Base-by-base conservation (phyloP, 1,140 invertebrate genomes). In the Camponotus pennsylvanicus region DNA sequence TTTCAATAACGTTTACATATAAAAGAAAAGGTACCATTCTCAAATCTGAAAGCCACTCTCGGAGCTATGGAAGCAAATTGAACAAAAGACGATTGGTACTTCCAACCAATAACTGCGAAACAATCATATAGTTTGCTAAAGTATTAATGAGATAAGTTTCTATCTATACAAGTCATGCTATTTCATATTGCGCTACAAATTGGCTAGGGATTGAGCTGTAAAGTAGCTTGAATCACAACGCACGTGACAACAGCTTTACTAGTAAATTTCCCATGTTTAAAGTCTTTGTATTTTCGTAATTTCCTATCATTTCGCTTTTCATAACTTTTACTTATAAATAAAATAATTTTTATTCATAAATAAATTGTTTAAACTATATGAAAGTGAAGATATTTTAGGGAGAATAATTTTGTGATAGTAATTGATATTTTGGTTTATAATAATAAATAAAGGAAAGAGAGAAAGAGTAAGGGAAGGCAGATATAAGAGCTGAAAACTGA, bases 61-160 rank as follows among this genome's bases (percentile, higher is more conserved):
- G 6, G 34, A 34, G 1, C n/a, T 57, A 57, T 73, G 4, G 27
- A 4, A 40, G 21, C 6, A 49, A 42, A 8, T 13, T 3, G n/a
- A 40, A 21, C 2, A 18, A 52, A 15, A 52, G 4, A 18, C 49
- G 3, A 18, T 52, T 18, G 49, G 49, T 52, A 5, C 49, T 18
- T 1, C 15, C 1, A 52, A 67, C 15, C 2, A 59, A 27, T 42
- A 6, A 57, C 32, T 79, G 8, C 7, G 21, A 52, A 52, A 8
- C 21, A 57, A 42, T 59, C 5, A 42, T 15, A 70, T 8, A 6
- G 3, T 42, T 42, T 21, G 21, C 11, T 21, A 21, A 70, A 80
- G 3, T 70, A 80, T 80, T 70, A 67, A 59, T 70, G 15, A 11
- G 15, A 42, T 57, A 80, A 70, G 45, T 80, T 80, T 69, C 7